These are phyloP conservation scores for roundworm (Caenorhabditis elegans) DNA, from an alignment of 1,140 invertebrate genomes.

Conservation along the genomic window DNA sequence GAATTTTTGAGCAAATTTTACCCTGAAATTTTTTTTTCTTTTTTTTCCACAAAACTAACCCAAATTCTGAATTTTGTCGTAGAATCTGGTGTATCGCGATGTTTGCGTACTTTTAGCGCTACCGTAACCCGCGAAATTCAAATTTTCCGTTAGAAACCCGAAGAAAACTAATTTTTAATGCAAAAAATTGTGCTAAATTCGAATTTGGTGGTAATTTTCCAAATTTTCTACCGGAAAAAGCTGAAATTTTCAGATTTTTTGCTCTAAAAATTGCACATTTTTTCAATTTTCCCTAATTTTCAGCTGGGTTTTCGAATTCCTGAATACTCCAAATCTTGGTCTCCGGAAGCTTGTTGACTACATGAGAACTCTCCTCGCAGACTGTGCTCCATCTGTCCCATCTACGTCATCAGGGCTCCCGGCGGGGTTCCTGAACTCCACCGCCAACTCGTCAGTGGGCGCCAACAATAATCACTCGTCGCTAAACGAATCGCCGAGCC, in stretches of 20 bases:
- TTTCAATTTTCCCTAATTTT: not conserved
- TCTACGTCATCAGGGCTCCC: constrained; percentile 17
- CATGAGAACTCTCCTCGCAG: constrained; percentile 62
- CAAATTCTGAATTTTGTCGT: not conserved
- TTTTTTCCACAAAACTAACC: not conserved
- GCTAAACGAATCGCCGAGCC: not conserved
- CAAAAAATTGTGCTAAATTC: too few relatives aligned
- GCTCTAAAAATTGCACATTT: not conserved
- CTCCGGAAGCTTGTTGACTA: constrained; percentile 95
- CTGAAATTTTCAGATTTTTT: not conserved
- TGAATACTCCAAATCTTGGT: constrained; percentile 91
- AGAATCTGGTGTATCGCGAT: not conserved
- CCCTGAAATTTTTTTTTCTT: too few relatives aligned
- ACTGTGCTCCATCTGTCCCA: constrained; percentile 27
- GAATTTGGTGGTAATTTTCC: not conserved
- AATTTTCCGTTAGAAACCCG: not conserved
- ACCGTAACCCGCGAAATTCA: not conserved
- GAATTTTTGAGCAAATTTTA: too few relatives aligned
- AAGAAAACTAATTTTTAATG: too few relatives aligned
- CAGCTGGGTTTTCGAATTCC: constrained; percentile 90
- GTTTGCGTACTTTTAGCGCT: not conserved
- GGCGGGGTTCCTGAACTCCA: not conserved
- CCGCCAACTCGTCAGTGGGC: not conserved
- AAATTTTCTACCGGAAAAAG: not conserved
- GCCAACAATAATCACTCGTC: not conserved